phyloP scores from a whole-genome alignment of 2,888 invertebrate genomes.

The Cryptocheilus praepositus region DNA sequence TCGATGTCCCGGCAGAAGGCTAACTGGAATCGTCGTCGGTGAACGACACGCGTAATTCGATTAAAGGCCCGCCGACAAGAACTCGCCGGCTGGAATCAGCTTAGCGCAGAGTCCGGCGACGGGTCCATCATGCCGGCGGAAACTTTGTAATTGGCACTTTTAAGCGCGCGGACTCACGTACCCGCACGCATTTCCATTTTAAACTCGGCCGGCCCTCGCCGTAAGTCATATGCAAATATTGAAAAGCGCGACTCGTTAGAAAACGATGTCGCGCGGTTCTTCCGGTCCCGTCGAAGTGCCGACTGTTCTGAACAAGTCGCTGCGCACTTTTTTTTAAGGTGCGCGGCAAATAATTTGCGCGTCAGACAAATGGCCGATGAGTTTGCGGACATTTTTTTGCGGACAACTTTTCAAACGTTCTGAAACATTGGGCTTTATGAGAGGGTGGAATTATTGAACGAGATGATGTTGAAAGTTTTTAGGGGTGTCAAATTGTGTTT shows the following conservation, averaged over 20 bases:
- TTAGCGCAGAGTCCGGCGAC: slow-evolving; percentile 44
- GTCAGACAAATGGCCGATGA: too few species aligned
- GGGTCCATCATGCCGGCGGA: slow-evolving; percentile 31
- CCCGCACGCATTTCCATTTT: slow-evolving; percentile 59
- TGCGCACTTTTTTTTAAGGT: too few species aligned
- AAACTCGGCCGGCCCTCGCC: slow-evolving; percentile 39
- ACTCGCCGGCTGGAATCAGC: slow-evolving; percentile 19
- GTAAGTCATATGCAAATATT: slow-evolving; percentile 53
- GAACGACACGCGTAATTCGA: slow-evolving; percentile 37
- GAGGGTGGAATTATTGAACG: too few species aligned
- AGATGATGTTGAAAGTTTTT: too few species aligned
- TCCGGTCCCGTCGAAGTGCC: too few species aligned
- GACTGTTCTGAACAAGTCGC: too few species aligned
- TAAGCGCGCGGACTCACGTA: slow-evolving; percentile 51
- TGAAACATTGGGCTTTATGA: too few species aligned
- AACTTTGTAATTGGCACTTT: slow-evolving; percentile 69
- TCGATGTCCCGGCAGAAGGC: background rate
- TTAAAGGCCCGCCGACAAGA: slow-evolving; percentile 28
- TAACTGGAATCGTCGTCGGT: slow-evolving; percentile 17
- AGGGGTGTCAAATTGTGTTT: too few species aligned
- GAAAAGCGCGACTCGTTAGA: slow-evolving; percentile 31
- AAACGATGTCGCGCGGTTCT: too few species aligned
- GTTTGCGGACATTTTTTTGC: too few species aligned
- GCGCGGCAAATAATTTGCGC: too few species aligned
- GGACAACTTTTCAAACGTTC: too few species aligned